Percentiles rank a stretch among this genome's conserved stretches.
Evolutionary conservation across 1,140 invertebrate genomes (phyloP).

Genomic region (Anastrepha ludens): DNA sequence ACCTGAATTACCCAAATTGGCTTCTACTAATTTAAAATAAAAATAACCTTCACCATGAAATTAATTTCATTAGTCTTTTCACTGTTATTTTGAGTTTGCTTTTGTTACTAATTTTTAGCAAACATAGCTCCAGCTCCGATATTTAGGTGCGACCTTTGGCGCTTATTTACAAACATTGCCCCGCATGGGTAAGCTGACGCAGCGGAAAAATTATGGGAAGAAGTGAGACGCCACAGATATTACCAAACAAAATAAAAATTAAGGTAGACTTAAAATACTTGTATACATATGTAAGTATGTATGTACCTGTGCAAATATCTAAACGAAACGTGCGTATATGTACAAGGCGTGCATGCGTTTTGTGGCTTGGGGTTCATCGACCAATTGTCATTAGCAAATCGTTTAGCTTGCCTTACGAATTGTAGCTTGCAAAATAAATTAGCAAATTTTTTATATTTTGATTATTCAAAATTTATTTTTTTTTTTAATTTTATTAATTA

Average conservation of each 20-base stretch:
- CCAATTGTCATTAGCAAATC: background rate
- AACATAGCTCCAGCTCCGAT: background rate
- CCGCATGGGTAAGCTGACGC: background rate
- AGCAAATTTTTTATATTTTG: background rate
- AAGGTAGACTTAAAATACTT: no score
- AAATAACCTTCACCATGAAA: conserved; percentile 34
- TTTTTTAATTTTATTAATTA: no score
- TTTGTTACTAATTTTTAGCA: background rate
- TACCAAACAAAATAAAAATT: no score
- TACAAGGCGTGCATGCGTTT: background rate
- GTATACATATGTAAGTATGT: no score
- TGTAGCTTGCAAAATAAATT: background rate
- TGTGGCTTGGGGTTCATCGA: background rate
- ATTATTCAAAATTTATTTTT: background rate
- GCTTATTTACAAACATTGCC: conserved; percentile 25
- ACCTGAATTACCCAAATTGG: background rate
- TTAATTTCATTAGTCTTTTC: background rate
- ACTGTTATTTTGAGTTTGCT: background rate
- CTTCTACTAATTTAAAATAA: background rate
- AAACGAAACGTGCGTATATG: no score
- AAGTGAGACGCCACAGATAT: no score
- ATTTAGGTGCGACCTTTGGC: conserved; percentile 11
- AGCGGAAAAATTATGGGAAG: background rate
- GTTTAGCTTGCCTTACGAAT: background rate
- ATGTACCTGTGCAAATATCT: no score